Evolutionary conservation across 2,888 invertebrate genomes (phyloP).

Genomic region (Zygothrica quintamaculata): DNA sequence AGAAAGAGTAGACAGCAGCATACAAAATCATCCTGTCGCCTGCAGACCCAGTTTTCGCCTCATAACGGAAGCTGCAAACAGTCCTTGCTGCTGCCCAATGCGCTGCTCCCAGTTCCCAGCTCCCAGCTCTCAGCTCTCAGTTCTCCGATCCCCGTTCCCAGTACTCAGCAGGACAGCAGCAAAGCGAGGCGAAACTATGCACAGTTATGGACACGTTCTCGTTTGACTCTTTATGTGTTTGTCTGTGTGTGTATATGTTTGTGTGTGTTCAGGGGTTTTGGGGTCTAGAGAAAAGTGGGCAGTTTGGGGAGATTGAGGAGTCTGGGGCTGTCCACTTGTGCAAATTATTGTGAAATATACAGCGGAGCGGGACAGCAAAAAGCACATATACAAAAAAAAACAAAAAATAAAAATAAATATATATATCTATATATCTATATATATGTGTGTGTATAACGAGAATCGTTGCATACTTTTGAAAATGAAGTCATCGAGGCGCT

Average conservation of each 20-base stretch:
- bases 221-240: not conserved
- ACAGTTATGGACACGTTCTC: conserved; percentile 67
- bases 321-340: conserved; percentile 62
- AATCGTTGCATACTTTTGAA: conserved; percentile 73
- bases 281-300: conserved; percentile 2
- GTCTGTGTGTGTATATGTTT: not conserved
- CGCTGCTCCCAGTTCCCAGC: conserved; percentile 2
- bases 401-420: conserved; percentile 34
- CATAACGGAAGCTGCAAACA: conserved; percentile 54
- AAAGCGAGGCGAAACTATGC: conserved; percentile 58
- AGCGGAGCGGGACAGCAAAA: conserved; percentile 34
- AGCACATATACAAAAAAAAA: conserved; percentile 18
- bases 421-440: not conserved
- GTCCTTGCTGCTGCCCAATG: conserved; percentile 25
- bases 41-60: not conserved
- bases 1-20: conserved; percentile 14
- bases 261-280: too few relatives aligned
- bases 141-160: conserved; percentile 13
- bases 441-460: conserved; percentile 10
- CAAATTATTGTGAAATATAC: conserved; percentile 77
- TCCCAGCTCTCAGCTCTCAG: conserved; percentile 6
- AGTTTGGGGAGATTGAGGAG: conserved; percentile 9
- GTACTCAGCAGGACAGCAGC: conserved; percentile 23
- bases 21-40: not conserved
- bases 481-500: conserved; percentile 81